Evolutionary conservation across 2,113 vertebrate genomes (phyloP), one percentile per base, ranked within the genome.

Genomic region (Oryzias javanicus): DNA sequence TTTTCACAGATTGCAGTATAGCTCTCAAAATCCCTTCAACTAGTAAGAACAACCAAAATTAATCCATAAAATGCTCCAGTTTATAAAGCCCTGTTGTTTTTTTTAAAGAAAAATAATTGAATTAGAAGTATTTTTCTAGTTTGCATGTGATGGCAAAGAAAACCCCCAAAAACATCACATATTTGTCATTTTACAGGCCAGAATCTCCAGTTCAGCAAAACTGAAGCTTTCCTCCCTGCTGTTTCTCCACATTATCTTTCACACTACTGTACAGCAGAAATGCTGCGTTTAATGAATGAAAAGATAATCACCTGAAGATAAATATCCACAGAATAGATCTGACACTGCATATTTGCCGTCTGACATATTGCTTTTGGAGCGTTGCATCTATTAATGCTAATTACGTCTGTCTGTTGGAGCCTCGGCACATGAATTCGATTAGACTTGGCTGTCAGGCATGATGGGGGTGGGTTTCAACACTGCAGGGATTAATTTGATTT

Each of bases 401-500:
- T 64, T 65, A 24, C 19, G 18, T 60, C 29, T 1, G 8, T 55
- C 24, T 49, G 35, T 42, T 55, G 64, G 20, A 70, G 63, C 49
- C 47, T 71, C 53, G 51, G 55, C 53, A 60, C 41, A 60, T 35
- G 29, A 67, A 67, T 79, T 51, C 17, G 17, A 68, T 64, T 55
- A 46, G n/a, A 67, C 42, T 49, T 49, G 44, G 42, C 63, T 68
- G 27, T 62, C 55, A 54, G 47, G 60, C 49, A 69, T 42, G 55
- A 71, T 48, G 7, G 19, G 14, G 52, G 52, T 46, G 6, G 57
- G 42, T n/a, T 22, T 20, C 54, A 56, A 66, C 52, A 57, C 17
- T 4, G 4, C 27, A 42, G 55, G 35, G 48, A 72, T 74, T 72
- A 57, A 76, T 74, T 67, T 24, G 58, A 70, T 78, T 74, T 72